Evolutionary conservation across 2,888 invertebrate genomes (phyloP).

Genomic region (Agonopterix heracliana): DNA sequence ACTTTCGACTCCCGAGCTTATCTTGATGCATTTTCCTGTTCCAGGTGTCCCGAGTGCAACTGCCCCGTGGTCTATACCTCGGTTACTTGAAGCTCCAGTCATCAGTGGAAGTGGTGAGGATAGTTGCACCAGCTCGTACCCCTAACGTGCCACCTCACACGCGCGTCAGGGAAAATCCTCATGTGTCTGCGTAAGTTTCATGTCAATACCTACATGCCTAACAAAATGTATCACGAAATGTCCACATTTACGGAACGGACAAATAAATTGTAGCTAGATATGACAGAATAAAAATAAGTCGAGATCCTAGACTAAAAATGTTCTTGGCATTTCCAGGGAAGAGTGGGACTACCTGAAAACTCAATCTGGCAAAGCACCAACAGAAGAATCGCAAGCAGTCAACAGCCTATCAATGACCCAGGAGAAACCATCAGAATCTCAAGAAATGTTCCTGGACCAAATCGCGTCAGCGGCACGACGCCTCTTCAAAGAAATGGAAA

Average conservation of each 20-base stretch:
- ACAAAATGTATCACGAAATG: no score
- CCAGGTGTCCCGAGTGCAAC: conserved; percentile 88
- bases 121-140: conserved; percentile 93
- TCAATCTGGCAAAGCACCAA: conserved; percentile 51
- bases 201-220: neutral
- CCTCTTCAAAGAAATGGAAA: conserved; percentile 88
- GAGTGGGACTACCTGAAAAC: conserved; percentile 95
- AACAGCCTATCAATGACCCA: conserved; percentile 51
- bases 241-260: neutral
- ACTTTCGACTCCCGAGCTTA: no score
- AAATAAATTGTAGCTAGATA: neutral
- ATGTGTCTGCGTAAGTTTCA: conserved; percentile 91
- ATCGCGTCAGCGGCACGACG: conserved; percentile 84
- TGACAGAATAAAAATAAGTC: neutral
- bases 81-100: conserved; percentile 98
- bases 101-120: conserved; percentile 94
- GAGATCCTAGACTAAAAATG: neutral
- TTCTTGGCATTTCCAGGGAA: conserved; percentile 78
- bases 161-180: conserved; percentile 95
- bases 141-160: conserved; percentile 97
- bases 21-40: conserved; percentile 25
- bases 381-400: conserved; percentile 43
- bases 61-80: conserved; percentile 93
- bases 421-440: conserved; percentile 82
- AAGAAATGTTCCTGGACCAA: conserved; percentile 86